Percentiles rank a stretch among this genome's conserved stretches.
Conservation (phyloP, 2,113 vertebrate species). For the Merops nubicus region DNA sequence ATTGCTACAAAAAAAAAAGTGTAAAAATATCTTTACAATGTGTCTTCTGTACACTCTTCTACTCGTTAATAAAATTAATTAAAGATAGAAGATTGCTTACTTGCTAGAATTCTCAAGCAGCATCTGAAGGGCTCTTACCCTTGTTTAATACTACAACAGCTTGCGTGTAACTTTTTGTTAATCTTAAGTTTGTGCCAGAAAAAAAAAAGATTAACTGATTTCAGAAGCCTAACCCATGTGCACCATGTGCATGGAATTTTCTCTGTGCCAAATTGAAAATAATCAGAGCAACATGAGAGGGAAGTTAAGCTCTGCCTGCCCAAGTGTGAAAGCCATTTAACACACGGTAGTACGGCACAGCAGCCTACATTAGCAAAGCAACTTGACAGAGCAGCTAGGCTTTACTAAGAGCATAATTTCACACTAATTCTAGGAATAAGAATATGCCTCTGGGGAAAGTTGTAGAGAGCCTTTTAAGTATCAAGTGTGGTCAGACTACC, state of each 20-base stretch:
- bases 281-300: neutral
- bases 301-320: neutral
- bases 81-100: fast-evolving
- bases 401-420: neutral
- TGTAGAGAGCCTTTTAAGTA: neutral
- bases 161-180: neutral
- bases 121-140: neutral
- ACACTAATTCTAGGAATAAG: neutral
- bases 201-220: neutral
- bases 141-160: neutral
- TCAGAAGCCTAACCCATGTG: neutral
- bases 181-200: neutral
- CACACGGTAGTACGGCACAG: neutral
- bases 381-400: neutral
- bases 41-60: fast-evolving
- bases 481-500: neutral
- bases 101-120: neutral
- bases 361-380: neutral
- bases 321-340: neutral
- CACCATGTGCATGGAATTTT: neutral
- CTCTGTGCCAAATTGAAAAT: neutral
- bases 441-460: neutral
- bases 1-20: neutral
- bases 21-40: neutral
- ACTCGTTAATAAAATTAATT: neutral